Evolutionary conservation across 1,140 invertebrate genomes (phyloP), one percentile per base, ranked within the genome.

Genomic region (Macrocentrus cingulum): DNA sequence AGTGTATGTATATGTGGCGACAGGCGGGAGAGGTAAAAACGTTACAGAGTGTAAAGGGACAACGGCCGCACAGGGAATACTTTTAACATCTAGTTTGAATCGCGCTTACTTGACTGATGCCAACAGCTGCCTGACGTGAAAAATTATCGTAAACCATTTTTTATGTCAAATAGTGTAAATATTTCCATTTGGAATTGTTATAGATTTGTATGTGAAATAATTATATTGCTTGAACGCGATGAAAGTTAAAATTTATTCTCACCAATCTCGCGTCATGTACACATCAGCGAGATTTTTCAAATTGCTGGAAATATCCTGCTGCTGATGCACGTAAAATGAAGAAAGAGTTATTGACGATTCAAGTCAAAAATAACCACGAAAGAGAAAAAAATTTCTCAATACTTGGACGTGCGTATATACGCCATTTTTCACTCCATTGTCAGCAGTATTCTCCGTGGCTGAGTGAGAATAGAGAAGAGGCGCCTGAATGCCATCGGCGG

Each of bases 51-150:
- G 42, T 49, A 16, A 46, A 59, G 45, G 61, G 20, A 57, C 74
- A 74, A 74, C 70, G 68, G 66, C 60, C 69, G 67, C 68, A 49
- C 37, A 46, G 73, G 71, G 73, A 75, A 70, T 64, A 74, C 72
- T 74, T 61, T 62, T 56, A 60, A 61, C 56, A 53, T n/a, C n/a
- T n/a, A 60, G 59, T 56, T 49, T 61, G 65, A 52, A 67, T 67
- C 62, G 65, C 41, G 53, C 62, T 62, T 64, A 68, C 63, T 71
- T 69, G 67, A 44, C 55, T 52, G 56, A 57, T 71, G 71, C 71
- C 44, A 62, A 16, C 22, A 68, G 61, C 46, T 20, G 63, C 70
- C 65, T 66, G 72, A 72, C 72, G 68, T 41, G 65, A 44, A 36
- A 25, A 8, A 16, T 6, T 29, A 15, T 16, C 15, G 13, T 8